A percentile compares a stretch with the other conserved stretches of the same genome.
phyloP scores from a whole-genome alignment of 1,140 invertebrate genomes.

The Drosophila paulistorum region DNA sequence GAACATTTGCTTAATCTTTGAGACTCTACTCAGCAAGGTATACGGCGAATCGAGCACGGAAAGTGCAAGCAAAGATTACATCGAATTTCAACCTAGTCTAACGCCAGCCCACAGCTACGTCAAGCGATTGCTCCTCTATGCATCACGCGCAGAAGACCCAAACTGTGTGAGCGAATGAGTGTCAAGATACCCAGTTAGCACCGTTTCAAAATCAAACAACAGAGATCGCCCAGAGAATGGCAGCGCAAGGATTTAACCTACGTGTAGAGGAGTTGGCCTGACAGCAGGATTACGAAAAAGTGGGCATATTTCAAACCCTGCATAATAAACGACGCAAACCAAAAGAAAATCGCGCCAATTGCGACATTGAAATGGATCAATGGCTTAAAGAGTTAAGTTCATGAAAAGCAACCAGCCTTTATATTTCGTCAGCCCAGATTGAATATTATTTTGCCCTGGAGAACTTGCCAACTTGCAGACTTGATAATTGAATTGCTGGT shows the following conservation, averaged over 20 bases:
- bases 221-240: slow-evolving; percentile 35
- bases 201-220: slow-evolving; percentile 56
- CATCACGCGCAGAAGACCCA: slow-evolving; percentile 12
- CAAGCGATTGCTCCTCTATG: slow-evolving; percentile 57
- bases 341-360: slow-evolving; percentile 27
- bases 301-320: slow-evolving; percentile 54
- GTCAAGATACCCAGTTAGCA: slow-evolving; percentile 25
- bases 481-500: too few relatives aligned
- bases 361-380: slow-evolving; percentile 16
- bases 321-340: neutral
- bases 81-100: slow-evolving; percentile 67
- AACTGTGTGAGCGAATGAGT: slow-evolving; percentile 27
- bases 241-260: slow-evolving; percentile 20
- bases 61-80: slow-evolving; percentile 29
- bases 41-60: slow-evolving; percentile 39
- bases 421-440: slow-evolving; percentile 33
- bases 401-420: slow-evolving; percentile 34
- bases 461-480: too few relatives aligned
- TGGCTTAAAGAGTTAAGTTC: slow-evolving; percentile 44
- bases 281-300: slow-evolving; percentile 31
- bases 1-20: slow-evolving; percentile 56
- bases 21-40: slow-evolving; percentile 50
- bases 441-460: too few relatives aligned
- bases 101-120: slow-evolving; percentile 74
- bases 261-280: slow-evolving; percentile 42